Base-by-base conservation (phyloP, 2,888 invertebrate species). In the Nomada flava region DNA sequence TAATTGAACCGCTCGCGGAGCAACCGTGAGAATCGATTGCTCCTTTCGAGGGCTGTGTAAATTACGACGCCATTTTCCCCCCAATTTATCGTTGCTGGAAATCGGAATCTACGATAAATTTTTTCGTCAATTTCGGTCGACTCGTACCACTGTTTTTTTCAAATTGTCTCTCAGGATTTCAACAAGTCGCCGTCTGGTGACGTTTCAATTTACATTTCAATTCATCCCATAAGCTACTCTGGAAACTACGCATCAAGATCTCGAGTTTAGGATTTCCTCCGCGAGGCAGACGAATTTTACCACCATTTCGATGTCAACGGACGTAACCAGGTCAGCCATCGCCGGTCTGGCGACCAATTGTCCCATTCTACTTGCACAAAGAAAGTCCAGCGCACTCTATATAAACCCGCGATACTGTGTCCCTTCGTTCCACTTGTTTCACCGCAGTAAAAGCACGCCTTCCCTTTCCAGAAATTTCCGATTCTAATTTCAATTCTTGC, bases 241-340 rank as follows among this genome's bases (percentile, higher is more conserved):
- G 7, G 29, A 29, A 29, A 29, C 0, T 7, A 5, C 29, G 29
- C 29, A 7, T 36, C 36, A 7, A 36, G 7, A 62, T n/a, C 20
- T n/a, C 2, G 20, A 42, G 36, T 5, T n/a, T 9, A n/a, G 20
- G 4, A 20, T n/a, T 53, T 47, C 36, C 57, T 9, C 23, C 7
- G 29, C 57, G n/a, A 42, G 3, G 4, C 15, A 20, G 20, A 55
- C 23, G 15, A 44, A 52, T 23, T 59, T 50, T 47, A 60, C 44
- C 44, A 55, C n/a, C 1, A 18, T 60, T 75, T 67, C 52, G 52
- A 77, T 53, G 75, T 23, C 53, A 53, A 36, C 52, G 29, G 77
- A 78, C 52, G 57, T 50, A 76, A 75, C 47, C 52, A 50, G 78
- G 78, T 78, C 76, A 78, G n/a, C 36, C 57, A 47, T 63, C 63